A percentile compares a stretch with the other conserved stretches of the same genome.
Evolutionary conservation across 2,113 vertebrate genomes (phyloP).

Genomic region (Sylvietta virens): DNA sequence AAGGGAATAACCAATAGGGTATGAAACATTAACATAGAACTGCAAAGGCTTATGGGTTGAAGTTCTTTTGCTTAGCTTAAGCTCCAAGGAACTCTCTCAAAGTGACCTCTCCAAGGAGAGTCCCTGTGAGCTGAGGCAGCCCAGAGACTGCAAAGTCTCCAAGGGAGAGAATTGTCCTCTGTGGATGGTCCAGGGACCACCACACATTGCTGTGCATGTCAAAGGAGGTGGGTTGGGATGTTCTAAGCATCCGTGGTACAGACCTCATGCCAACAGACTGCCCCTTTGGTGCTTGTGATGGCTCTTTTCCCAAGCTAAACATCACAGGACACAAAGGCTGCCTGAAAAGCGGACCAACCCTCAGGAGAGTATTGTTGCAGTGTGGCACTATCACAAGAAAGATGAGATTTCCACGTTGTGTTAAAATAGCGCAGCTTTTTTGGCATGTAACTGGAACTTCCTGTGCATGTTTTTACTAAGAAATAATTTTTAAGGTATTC

Average conservation of each 20-base stretch:
- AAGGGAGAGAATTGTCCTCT: too few species aligned
- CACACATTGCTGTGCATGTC: fast-evolving
- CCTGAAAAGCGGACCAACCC: neutral
- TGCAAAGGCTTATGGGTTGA: too few species aligned
- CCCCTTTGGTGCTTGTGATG: neutral
- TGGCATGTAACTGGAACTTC: neutral
- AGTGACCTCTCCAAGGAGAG: too few species aligned
- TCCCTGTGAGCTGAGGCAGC: too few species aligned
- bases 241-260: neutral
- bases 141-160: too few species aligned
- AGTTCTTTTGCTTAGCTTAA: too few species aligned
- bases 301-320: neutral
- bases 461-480: neutral
- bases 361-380: neutral
- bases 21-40: too few species aligned
- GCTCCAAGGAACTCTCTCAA: too few species aligned
- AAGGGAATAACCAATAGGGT: too few species aligned
- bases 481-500: neutral
- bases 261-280: neutral
- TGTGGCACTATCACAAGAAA: neutral
- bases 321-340: neutral
- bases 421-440: neutral
- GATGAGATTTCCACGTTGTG: neutral
- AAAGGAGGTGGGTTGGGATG: neutral
- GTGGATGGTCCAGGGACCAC: too few species aligned